A percentile compares a stretch with the other conserved stretches of the same genome.
Conservation (phyloP, 1,140 invertebrate genomes). For the Teleopsis dalmanni region DNA sequence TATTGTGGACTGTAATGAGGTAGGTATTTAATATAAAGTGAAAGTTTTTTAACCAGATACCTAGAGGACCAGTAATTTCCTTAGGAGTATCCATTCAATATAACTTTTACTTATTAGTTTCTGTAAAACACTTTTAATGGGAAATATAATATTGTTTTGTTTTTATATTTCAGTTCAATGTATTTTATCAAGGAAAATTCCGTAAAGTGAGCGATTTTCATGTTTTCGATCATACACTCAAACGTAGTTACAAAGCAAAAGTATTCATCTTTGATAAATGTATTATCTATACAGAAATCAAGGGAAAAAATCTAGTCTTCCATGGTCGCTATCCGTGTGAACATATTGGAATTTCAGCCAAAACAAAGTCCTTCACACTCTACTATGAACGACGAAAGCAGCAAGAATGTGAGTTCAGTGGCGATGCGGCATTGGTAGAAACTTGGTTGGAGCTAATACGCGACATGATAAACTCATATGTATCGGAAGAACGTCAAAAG, state of each 20-base stretch:
- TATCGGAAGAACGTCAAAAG: slow-evolving; percentile 32
- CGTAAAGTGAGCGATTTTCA: slow-evolving; percentile 37
- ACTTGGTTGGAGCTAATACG: slow-evolving; percentile 33
- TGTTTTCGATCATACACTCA: slow-evolving; percentile 26
- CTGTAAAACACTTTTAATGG: background rate
- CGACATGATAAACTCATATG: slow-evolving; percentile 36
- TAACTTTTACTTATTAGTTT: too few species aligned
- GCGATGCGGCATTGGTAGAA: slow-evolving; percentile 24
- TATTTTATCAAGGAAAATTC: slow-evolving; percentile 41
- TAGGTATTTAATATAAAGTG: slow-evolving; percentile 8
- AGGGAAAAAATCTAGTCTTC: slow-evolving; percentile 34
- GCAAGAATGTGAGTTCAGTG: slow-evolving; percentile 37
- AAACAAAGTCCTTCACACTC: slow-evolving; percentile 33
- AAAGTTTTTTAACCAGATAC: background rate
- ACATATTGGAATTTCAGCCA: slow-evolving; percentile 33
- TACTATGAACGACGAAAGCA: slow-evolving; percentile 37
- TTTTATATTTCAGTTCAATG: slow-evolving; percentile 27
- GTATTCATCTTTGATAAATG: slow-evolving; percentile 43
- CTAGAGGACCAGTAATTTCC: too few species aligned
- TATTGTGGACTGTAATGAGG: slow-evolving; percentile 39
- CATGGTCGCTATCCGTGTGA: slow-evolving; percentile 41
- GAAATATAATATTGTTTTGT: background rate
- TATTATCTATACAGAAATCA: slow-evolving; percentile 43
- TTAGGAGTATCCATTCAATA: too few species aligned
- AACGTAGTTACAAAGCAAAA: slow-evolving; percentile 32